These are phyloP conservation scores for Hermetia illucens DNA, from an alignment of 1,140 invertebrate genomes.

Conservation along the genomic window DNA sequence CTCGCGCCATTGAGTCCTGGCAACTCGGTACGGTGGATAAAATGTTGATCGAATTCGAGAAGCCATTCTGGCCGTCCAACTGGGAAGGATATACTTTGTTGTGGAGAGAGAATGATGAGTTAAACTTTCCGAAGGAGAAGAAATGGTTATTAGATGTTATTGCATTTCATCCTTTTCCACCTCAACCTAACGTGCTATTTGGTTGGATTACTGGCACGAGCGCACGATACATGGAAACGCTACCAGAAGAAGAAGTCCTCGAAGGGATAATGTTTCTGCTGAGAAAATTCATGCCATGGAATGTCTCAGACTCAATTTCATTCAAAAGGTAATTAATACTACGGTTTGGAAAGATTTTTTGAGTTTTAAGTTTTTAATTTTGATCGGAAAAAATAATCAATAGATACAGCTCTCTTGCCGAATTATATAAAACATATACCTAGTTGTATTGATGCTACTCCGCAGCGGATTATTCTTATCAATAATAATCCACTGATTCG, in stretches of 20 bases:
- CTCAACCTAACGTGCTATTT: conserved; percentile 49
- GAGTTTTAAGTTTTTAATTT: too few species aligned
- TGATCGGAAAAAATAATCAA: too few species aligned
- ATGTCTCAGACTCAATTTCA: conserved; percentile 14
- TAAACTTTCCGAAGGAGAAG: conserved; percentile 10
- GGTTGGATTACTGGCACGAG: conserved; percentile 43
- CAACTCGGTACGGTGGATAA: conserved; percentile 60
- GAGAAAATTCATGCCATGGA: conserved; percentile 27
- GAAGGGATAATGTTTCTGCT: conserved; percentile 32
- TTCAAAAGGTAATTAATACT: too few species aligned
- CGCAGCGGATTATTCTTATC: too few species aligned
- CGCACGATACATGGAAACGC: conserved; percentile 40
- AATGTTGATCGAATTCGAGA: conserved; percentile 53
- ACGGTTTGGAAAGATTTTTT: too few species aligned
- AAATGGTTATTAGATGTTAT: conserved; percentile 43
- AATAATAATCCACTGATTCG: too few species aligned
- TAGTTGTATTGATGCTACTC: too few species aligned
- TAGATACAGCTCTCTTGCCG: too few species aligned
- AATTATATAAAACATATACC: too few species aligned
- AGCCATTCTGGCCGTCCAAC: conserved; percentile 44
- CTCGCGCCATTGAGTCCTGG: conserved; percentile 44
- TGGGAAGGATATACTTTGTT: conserved; percentile 33
- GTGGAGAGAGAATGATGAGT: conserved; percentile 36
- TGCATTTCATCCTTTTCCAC: conserved; percentile 41
- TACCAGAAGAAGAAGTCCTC: conserved; percentile 33